These are phyloP conservation scores for Bembecia ichneumoniformis DNA, from an alignment of 2,888 invertebrate genomes.

Conservation along the genomic window DNA sequence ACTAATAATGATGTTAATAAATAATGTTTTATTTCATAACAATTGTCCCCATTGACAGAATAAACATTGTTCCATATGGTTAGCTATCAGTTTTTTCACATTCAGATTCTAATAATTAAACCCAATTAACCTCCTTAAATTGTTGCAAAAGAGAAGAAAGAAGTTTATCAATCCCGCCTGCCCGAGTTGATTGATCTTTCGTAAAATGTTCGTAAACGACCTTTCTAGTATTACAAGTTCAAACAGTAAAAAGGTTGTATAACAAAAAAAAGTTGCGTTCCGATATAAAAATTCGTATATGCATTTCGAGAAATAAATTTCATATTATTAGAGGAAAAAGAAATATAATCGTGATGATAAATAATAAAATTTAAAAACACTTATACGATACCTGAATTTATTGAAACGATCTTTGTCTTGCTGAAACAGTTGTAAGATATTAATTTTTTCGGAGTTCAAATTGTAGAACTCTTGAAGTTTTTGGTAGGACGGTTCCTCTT, in stretches of 20 bases:
- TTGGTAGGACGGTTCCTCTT: constrained; percentile 78
- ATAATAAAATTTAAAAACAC: not conserved
- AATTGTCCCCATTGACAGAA: too few relatives aligned
- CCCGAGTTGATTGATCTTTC: constrained; percentile 12
- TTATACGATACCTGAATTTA: constrained; percentile 83
- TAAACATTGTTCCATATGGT: too few relatives aligned
- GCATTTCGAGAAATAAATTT: not conserved
- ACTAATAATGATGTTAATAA: too few relatives aligned
- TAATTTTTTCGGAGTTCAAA: constrained; percentile 79
- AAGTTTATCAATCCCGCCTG: constrained; percentile 6
- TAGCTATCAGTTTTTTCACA: not conserved
- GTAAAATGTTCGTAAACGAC: constrained; percentile 26
- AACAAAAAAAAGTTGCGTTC: not conserved
- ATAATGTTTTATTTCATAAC: too few relatives aligned
- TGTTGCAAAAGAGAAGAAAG: constrained; percentile 4
- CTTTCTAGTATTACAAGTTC: constrained; percentile 26
- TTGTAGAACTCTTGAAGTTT: constrained; percentile 83
- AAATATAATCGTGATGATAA: not conserved
- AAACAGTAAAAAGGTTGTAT: constrained; percentile 8
- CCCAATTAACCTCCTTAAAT: not conserved
- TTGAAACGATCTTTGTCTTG: constrained; percentile 86
- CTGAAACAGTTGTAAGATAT: constrained; percentile 87
- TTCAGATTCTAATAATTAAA: not conserved
- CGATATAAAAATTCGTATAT: not conserved
- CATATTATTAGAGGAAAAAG: not conserved